Evolutionary conservation across 2,797 vertebrate species (phyloP).

Genomic region (Centropyge bicolor): DNA sequence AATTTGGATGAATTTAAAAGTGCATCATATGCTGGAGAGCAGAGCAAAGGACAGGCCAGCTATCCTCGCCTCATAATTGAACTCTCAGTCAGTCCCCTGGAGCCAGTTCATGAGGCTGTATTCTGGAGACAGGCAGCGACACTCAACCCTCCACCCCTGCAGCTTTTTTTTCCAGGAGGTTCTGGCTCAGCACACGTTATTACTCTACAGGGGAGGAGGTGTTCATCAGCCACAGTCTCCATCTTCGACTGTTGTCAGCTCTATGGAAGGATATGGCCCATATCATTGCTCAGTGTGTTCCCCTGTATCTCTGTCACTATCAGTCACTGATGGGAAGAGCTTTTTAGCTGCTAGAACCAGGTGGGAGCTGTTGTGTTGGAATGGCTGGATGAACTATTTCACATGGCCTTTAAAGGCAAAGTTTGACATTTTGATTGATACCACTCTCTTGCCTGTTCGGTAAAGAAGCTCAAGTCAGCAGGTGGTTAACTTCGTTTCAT

Average conservation of each 20-base stretch:
- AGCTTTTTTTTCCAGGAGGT: constrained; percentile 49
- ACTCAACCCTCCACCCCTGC: constrained; percentile 45
- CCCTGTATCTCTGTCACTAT: constrained; percentile 61
- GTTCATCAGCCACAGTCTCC: constrained; percentile 69
- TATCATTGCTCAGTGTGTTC: constrained; percentile 62
- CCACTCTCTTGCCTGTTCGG: background rate
- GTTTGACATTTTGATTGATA: background rate
- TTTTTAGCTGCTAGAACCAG: constrained; percentile 41
- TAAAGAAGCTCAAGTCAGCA: background rate
- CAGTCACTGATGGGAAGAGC: constrained; percentile 55
- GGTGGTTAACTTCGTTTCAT: background rate
- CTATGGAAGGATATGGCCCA: constrained; percentile 53
- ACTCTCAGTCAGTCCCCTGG: constrained; percentile 41
- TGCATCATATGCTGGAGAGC: constrained; percentile 22
- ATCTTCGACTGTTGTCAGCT: constrained; percentile 69
- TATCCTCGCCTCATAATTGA: constrained; percentile 59
- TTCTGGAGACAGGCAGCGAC: constrained; percentile 45
- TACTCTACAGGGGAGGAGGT: constrained; percentile 65
- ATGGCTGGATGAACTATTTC: background rate
- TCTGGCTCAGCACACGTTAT: constrained; percentile 74
- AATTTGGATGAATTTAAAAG: constrained; percentile 22
- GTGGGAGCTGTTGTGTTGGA: constrained; percentile 15
- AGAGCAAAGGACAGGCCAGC: constrained; percentile 22
- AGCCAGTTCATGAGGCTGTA: constrained; percentile 41
- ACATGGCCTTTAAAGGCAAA: background rate